A percentile compares a stretch with the other conserved stretches of the same genome.
Conservation (phyloP, 2,113 vertebrate species). For the Melanotaenia duboulayi region DNA sequence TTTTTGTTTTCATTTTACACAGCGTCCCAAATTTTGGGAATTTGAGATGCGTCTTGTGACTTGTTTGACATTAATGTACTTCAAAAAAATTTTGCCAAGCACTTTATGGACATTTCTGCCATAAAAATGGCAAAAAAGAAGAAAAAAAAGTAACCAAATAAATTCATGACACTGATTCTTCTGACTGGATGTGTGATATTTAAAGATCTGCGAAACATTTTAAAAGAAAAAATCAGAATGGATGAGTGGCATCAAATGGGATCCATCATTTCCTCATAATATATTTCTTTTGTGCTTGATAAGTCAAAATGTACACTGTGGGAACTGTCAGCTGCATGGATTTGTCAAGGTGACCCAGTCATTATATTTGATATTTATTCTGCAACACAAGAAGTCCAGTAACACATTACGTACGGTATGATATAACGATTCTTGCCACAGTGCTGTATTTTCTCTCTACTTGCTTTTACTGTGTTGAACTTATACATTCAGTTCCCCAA, state of each 20-base stretch:
- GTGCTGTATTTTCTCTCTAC: not conserved
- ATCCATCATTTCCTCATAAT: not conserved
- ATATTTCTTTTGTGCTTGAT: not conserved
- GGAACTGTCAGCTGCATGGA: not conserved
- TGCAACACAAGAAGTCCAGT: not conserved
- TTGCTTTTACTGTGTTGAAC: not conserved
- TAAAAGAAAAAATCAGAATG: not conserved
- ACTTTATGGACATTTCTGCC: not conserved
- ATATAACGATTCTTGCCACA: not conserved
- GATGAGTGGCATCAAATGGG: not conserved
- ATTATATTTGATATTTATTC: not conserved
- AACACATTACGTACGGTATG: not conserved
- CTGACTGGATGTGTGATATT: not conserved
- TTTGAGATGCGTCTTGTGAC: too few relatives aligned
- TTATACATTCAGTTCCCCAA: not conserved
- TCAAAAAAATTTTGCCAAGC: too few relatives aligned
- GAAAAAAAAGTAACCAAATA: too few relatives aligned
- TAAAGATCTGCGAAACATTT: not conserved
- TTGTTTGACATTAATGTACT: too few relatives aligned
- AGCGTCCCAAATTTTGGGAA: too few relatives aligned
- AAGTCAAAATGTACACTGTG: slow-evolving; percentile 6
- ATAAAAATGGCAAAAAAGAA: not conserved
- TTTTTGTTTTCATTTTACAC: too few relatives aligned
- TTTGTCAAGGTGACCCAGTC: slow-evolving; percentile 22
- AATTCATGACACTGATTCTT: not conserved